Percentiles rank a stretch among this genome's conserved stretches.
phyloP scores from a whole-genome alignment of 2,888 invertebrate genomes.

The Apamea monoglypha region DNA sequence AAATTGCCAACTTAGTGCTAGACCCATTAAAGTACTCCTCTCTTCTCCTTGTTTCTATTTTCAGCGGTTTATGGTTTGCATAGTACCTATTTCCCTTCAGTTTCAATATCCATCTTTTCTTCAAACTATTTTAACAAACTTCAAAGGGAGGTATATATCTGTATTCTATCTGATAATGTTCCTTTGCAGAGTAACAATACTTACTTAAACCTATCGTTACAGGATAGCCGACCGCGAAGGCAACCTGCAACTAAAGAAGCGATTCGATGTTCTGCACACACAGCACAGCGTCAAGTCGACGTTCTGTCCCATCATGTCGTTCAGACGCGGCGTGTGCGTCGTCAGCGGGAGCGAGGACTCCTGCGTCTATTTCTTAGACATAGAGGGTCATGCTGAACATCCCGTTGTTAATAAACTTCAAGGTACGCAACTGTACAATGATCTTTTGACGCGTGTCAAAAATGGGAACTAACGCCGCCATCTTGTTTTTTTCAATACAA shows the following conservation, averaged over 20 bases:
- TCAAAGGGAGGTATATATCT: not conserved
- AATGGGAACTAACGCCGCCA: not conserved
- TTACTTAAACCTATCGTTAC: constrained; percentile 10
- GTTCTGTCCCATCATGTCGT: constrained; percentile 96
- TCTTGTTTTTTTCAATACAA: not conserved
- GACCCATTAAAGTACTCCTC: not conserved
- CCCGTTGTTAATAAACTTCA: constrained; percentile 91
- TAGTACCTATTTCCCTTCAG: not conserved
- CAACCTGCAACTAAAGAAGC: constrained; percentile 91
- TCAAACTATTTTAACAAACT: not conserved
- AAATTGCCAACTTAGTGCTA: not conserved
- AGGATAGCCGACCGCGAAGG: constrained; percentile 93
- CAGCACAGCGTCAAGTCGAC: constrained; percentile 92
- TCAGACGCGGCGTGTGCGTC: constrained; percentile 95
- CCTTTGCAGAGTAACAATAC: not conserved
- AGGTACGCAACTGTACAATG: constrained; percentile 74
- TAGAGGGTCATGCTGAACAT: constrained; percentile 90
- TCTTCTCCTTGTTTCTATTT: not conserved
- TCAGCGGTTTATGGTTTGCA: not conserved
- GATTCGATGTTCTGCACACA: constrained; percentile 92
- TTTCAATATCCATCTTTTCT: not conserved
- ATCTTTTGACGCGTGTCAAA: not conserved
- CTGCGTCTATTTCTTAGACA: constrained; percentile 94
- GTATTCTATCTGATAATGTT: not conserved
- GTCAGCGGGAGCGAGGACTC: constrained; percentile 95